A percentile compares a stretch with the other conserved stretches of the same genome.
phyloP scores from a whole-genome alignment of 2,888 invertebrate genomes.

The Candidula unifasciata region DNA sequence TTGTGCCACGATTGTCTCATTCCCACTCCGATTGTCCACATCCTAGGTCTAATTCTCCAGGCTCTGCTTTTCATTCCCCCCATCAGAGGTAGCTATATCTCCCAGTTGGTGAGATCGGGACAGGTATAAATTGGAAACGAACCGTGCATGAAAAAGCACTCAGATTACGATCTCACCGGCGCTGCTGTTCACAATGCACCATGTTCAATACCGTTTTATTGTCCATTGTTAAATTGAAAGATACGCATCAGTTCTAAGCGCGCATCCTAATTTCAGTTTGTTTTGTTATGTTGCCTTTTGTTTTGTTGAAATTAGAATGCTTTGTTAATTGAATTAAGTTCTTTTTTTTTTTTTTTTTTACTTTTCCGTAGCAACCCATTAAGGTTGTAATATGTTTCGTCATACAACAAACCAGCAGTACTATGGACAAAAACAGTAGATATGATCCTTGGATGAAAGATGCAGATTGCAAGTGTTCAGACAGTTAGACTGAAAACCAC shows the following conservation, averaged over 20 bases:
- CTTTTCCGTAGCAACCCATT: constrained; percentile 29
- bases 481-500: too few species aligned
- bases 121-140: constrained; percentile 39
- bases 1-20: constrained; percentile 6
- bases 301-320: constrained; percentile 9
- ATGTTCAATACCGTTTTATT: constrained; percentile 26
- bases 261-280: constrained; percentile 40
- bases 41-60: constrained; percentile 22
- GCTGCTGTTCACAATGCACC: constrained; percentile 17
- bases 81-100: constrained; percentile 26
- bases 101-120: constrained; percentile 20
- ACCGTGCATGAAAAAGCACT: constrained; percentile 28
- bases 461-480: too few species aligned
- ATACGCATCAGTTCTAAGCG: constrained; percentile 30
- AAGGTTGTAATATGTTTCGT: constrained; percentile 12
- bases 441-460: too few species aligned
- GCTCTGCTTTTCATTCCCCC: constrained; percentile 20
- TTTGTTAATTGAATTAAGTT: constrained; percentile 10
- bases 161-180: constrained; percentile 34
- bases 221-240: constrained; percentile 29
- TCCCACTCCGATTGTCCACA: constrained; percentile 28
- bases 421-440: constrained; percentile 32
- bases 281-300: constrained; percentile 30
- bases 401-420: not conserved
- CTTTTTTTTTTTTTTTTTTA: not conserved